Conservation (phyloP, 2,797 vertebrate species). For the Spinibarbus caldwelli region DNA sequence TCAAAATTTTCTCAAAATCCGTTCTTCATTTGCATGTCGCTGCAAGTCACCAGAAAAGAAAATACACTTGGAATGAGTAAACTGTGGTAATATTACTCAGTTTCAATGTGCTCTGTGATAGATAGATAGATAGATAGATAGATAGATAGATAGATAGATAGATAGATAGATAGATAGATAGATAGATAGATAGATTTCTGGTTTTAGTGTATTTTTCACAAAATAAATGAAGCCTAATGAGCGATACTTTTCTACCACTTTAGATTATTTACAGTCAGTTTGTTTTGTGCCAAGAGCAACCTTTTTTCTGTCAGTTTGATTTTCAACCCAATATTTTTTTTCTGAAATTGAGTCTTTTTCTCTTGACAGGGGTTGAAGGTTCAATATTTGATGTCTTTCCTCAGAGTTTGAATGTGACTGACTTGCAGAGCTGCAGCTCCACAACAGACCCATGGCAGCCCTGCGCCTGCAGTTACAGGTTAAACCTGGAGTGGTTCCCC, state of each 20-base stretch:
- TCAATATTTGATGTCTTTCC: constrained; percentile 82
- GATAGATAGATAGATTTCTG: no score
- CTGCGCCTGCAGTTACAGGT: constrained; percentile 80
- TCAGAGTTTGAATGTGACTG: constrained; percentile 59
- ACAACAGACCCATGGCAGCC: constrained; percentile 74
- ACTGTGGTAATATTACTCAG: no score
- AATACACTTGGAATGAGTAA: no score
- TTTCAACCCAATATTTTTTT: neutral
- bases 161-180: no score
- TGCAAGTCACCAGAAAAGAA: no score
- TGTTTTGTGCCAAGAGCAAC: neutral
- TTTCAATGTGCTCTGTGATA: no score
- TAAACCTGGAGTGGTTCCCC: constrained; percentile 86
- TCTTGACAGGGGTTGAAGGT: constrained; percentile 75
- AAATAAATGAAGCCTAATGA: no score
- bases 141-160: no score
- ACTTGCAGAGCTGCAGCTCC: constrained; percentile 70
- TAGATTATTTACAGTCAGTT: neutral
- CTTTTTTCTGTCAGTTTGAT: neutral
- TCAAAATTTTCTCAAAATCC: no score
- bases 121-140: no score
- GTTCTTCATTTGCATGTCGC: no score
- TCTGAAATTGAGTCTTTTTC: neutral
- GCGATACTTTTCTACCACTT: neutral
- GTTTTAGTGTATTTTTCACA: no score